Percentiles rank a stretch among this genome's conserved stretches.
These are phyloP conservation scores for Graptemys geographica DNA, from an alignment of 2,797 vertebrate species.

Conservation along the genomic window DNA sequence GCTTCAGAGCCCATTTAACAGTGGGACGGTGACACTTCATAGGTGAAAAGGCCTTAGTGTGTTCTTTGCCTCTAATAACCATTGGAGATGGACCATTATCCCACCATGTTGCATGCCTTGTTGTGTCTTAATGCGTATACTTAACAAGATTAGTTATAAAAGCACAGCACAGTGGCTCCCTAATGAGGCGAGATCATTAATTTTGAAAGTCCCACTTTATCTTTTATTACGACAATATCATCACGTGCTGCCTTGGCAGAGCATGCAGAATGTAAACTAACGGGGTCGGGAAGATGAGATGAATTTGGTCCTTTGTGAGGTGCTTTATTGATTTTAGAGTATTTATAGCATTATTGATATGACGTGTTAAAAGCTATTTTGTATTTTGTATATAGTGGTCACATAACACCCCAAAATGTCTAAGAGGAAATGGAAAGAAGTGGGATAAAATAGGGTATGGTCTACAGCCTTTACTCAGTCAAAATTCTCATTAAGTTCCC, in stretches of 20 bases:
- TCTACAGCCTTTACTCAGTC: neutral
- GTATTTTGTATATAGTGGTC: neutral
- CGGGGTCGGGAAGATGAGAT: neutral
- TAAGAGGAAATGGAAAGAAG: neutral
- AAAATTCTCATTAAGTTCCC: neutral
- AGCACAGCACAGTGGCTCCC: neutral
- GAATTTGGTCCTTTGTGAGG: neutral
- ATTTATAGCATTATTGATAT: neutral
- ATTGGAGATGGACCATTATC: neutral
- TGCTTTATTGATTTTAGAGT: neutral
- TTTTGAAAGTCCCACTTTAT: neutral
- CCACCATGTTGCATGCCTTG: neutral
- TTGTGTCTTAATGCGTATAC: neutral
- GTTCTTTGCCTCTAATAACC: constrained; percentile 19
- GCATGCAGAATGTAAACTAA: neutral
- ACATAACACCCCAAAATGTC: neutral
- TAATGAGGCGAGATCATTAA: constrained; percentile 37
- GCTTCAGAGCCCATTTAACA: neutral
- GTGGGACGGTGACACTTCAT: neutral
- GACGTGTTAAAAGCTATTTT: fast-evolving
- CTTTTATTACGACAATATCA: neutral
- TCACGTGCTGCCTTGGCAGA: neutral
- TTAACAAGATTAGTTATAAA: constrained; percentile 4
- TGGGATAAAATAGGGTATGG: fast-evolving
- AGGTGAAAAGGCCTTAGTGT: neutral